Evolutionary conservation across 2,797 vertebrate genomes (phyloP).

Genomic region (Lacerta agilis): DNA sequence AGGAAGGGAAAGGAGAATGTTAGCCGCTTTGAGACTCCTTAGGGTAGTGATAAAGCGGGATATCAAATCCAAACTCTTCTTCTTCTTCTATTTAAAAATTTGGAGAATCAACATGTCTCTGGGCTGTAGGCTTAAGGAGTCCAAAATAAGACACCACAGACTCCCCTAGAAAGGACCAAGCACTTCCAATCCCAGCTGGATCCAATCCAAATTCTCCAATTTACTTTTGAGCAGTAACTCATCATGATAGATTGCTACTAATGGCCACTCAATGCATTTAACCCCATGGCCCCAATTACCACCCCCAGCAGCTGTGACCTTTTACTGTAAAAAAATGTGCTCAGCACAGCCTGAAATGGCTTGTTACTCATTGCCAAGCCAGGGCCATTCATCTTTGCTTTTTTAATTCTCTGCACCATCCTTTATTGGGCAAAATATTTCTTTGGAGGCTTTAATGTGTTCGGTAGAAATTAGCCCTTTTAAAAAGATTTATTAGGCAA

Average conservation of each 20-base stretch:
- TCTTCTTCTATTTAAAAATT: neutral
- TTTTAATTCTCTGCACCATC: conserved; percentile 4
- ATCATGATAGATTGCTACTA: conserved; percentile 11
- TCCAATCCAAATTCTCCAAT: neutral
- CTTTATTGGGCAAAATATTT: conserved; percentile 20
- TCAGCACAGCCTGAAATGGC: conserved; percentile 26
- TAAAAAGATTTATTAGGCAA: conserved; percentile 43
- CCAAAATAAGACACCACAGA: neutral
- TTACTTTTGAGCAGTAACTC: neutral
- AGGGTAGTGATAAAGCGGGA: too few species aligned
- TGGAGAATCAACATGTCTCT: neutral
- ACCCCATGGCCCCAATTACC: conserved; percentile 27
- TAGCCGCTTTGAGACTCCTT: too few species aligned
- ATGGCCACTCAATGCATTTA: conserved; percentile 17
- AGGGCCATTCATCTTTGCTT: conserved; percentile 10
- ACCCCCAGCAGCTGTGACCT: neutral
- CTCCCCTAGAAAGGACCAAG: neutral
- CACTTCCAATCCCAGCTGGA: neutral
- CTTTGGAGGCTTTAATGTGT: neutral
- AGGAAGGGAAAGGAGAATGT: too few species aligned
- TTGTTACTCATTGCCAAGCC: conserved; percentile 15
- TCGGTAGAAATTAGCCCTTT: conserved; percentile 31
- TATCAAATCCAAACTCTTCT: too few species aligned
- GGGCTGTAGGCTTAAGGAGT: neutral
- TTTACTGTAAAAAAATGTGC: conserved; percentile 25